phyloP scores from a whole-genome alignment of 2,888 invertebrate species.

The Trichacis sp. region DNA sequence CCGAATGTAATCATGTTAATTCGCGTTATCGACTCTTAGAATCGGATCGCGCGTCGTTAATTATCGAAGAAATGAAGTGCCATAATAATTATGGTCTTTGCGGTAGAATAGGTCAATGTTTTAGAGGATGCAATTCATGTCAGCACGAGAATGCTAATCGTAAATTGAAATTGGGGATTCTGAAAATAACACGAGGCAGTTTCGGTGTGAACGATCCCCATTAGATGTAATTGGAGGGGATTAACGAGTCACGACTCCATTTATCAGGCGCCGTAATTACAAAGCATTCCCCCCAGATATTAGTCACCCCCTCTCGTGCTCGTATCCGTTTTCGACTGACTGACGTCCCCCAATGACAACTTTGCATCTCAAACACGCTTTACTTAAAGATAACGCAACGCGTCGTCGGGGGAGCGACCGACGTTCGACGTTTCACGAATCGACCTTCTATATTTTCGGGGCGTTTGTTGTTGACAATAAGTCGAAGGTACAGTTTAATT shows the following conservation, averaged over 20 bases:
- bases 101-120: constrained; percentile 18
- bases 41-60: not conserved
- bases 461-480: too few species aligned
- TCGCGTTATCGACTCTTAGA: not conserved
- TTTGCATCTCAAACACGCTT: constrained; percentile 61
- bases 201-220: constrained; percentile 57
- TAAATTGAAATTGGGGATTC: constrained; percentile 48
- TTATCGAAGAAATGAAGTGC: not conserved
- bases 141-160: constrained; percentile 38
- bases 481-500: too few species aligned
- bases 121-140: constrained; percentile 31
- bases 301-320: constrained; percentile 38
- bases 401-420: constrained; percentile 55
- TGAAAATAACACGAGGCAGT: constrained; percentile 52
- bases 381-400: constrained; percentile 63
- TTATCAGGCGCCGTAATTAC: constrained; percentile 67
- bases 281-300: constrained; percentile 54
- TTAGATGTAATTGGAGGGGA: constrained; percentile 66
- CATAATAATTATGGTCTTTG: constrained; percentile 6
- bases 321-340: constrained; percentile 57
- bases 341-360: constrained; percentile 65
- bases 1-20: not conserved
- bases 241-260: constrained; percentile 68
- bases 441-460: not conserved
- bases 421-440: not conserved